phyloP scores from a whole-genome alignment of 92 coral and sea anemone genomes.

The Palythoa heliodiscus region DNA sequence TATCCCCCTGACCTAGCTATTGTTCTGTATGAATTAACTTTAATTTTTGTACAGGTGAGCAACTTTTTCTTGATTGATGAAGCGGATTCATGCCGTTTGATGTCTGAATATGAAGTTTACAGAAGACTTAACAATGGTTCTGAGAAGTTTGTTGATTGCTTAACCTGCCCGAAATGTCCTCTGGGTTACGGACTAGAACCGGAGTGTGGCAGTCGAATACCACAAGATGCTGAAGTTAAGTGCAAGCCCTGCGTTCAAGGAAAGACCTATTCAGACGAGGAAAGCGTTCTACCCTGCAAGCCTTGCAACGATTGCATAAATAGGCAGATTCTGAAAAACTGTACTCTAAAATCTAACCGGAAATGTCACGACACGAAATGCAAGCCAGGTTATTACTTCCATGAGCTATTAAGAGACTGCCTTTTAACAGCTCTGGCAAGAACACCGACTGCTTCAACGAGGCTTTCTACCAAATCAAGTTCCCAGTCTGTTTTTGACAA shows the following conservation, averaged over 20 bases:
- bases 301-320: constrained; percentile 13
- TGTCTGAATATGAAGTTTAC: background rate
- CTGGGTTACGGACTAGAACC: constrained; percentile 17
- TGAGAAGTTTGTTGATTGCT: background rate
- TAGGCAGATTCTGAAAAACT: background rate
- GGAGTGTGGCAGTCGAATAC: constrained; percentile 7
- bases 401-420: background rate
- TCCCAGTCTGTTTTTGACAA: background rate
- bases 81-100: background rate
- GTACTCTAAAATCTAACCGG: background rate
- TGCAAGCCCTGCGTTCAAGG: constrained; percentile 1
- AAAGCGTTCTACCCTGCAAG: constrained; percentile 11
- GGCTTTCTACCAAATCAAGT: background rate
- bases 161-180: constrained; percentile 12
- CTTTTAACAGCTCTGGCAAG: background rate
- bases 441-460: background rate
- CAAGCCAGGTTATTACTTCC: background rate
- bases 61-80: background rate
- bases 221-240: background rate
- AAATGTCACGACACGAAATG: background rate
- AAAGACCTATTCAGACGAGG: background rate
- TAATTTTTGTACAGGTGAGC: background rate
- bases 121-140: background rate
- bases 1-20: too few relatives aligned
- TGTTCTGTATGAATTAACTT: too few relatives aligned